These are phyloP conservation scores for Morone chrysops DNA, from an alignment of 2,113 vertebrate genomes.

Conservation along the genomic window DNA sequence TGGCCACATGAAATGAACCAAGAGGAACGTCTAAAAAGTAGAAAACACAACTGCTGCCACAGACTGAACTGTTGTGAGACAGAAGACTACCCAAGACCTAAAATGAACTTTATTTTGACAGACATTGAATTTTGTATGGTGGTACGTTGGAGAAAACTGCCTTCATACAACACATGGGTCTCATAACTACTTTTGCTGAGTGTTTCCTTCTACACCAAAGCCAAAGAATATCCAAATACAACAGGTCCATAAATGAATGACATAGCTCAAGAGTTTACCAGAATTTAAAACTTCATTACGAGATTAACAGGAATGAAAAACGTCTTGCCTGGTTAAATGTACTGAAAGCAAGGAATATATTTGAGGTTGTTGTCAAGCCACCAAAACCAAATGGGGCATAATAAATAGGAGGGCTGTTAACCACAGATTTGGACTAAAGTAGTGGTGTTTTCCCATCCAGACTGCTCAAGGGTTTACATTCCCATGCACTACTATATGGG, in stretches of 20 bases:
- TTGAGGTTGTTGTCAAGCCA: conserved; percentile 32
- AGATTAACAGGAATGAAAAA: conserved; percentile 12
- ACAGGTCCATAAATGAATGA: neutral
- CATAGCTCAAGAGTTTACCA: neutral
- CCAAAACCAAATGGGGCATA: conserved; percentile 15
- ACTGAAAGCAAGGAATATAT: conserved; percentile 39
- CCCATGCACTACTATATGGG: conserved; percentile 33
- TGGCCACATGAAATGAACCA: conserved; percentile 6
- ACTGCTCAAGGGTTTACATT: conserved; percentile 41
- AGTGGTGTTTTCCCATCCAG: conserved; percentile 22
- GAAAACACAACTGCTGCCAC: conserved; percentile 1
- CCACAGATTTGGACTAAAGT: conserved; percentile 30
- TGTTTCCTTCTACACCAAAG: neutral
- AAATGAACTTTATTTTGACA: conserved; percentile 4
- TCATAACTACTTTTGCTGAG: neutral
- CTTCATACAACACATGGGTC: conserved; percentile 21
- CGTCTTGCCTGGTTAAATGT: conserved; percentile 41
- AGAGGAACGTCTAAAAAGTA: neutral
- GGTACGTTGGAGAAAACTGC: neutral
- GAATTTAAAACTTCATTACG: neutral
- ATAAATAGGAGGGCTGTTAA: conserved; percentile 29
- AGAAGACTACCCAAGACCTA: neutral
- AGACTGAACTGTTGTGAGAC: conserved; percentile 12
- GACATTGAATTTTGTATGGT: conserved; percentile 6
- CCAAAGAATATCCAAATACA: conserved; percentile 1